A percentile compares a stretch with the other conserved stretches of the same genome.
Conservation (phyloP, 2,888 invertebrate species). For the Spisula solida region DNA sequence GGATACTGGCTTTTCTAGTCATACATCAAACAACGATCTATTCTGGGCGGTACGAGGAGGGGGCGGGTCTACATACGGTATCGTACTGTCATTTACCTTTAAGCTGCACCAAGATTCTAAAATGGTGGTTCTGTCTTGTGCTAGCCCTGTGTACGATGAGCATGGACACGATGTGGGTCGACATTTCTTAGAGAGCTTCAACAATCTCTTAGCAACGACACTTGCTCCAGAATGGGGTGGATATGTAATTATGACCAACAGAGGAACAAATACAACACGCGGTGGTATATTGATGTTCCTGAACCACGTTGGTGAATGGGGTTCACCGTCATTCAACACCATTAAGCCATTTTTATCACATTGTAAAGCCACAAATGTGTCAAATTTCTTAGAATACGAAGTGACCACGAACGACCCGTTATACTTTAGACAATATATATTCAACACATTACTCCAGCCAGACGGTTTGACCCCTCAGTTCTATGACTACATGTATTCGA, state of each 20-base stretch:
- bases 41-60: conserved; percentile 77
- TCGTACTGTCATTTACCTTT: conserved; percentile 66
- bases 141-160: conserved; percentile 34
- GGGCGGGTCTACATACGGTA: conserved; percentile 72
- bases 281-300: conserved; percentile 46
- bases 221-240: conserved; percentile 69
- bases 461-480: conserved; percentile 56
- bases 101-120: conserved; percentile 63
- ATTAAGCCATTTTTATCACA: conserved; percentile 39
- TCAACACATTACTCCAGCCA: conserved; percentile 61
- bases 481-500: conserved; percentile 47
- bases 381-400: conserved; percentile 69
- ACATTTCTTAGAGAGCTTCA: conserved; percentile 41
- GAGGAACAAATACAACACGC: not conserved
- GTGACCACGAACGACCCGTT: conserved; percentile 34
- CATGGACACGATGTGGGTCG: conserved; percentile 29
- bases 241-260: conserved; percentile 43
- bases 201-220: conserved; percentile 45
- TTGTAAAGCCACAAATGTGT: conserved; percentile 51
- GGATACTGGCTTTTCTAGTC: conserved; percentile 31
- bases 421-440: conserved; percentile 52
- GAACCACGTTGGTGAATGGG: conserved; percentile 64
- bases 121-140: conserved; percentile 55
- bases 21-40: conserved; percentile 55
- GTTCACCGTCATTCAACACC: conserved; percentile 57